A percentile compares a stretch with the other conserved stretches of the same genome.
These are phyloP conservation scores for Luperina testacea DNA, from an alignment of 2,888 invertebrate species.

Conservation along the genomic window DNA sequence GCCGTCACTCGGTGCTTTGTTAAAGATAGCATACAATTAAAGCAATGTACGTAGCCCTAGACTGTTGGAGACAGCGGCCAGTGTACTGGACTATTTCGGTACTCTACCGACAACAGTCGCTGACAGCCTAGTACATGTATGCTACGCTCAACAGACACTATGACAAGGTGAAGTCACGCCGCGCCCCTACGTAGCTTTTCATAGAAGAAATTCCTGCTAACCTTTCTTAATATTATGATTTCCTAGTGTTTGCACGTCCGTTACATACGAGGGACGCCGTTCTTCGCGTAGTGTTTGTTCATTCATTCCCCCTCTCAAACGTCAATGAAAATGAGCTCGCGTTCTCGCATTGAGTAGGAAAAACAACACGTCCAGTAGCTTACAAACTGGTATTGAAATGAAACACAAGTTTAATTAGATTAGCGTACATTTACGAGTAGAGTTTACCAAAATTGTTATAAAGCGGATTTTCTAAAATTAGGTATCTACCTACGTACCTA, in stretches of 20 bases:
- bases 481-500: not conserved
- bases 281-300: conserved; percentile 69
- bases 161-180: conserved; percentile 55
- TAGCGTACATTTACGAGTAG: not conserved
- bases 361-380: conserved; percentile 11
- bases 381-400: conserved; percentile 7
- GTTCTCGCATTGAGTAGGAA: conserved; percentile 13
- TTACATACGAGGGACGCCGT: conserved; percentile 82
- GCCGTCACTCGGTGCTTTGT: not conserved
- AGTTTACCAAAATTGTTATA: not conserved
- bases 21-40: not conserved
- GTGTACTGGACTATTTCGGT: conserved; percentile 24
- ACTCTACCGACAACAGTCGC: conserved; percentile 14
- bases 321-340: conserved; percentile 47
- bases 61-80: not conserved
- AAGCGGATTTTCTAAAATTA: not conserved
- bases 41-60: conserved; percentile 18
- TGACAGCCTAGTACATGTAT: conserved; percentile 59
- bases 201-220: conserved; percentile 63
- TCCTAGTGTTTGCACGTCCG: conserved; percentile 80
- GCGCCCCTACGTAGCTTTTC: conserved; percentile 48
- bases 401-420: not conserved
- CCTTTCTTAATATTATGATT: conserved; percentile 68
- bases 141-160: conserved; percentile 67
- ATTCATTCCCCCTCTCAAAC: conserved; percentile 57